These are phyloP conservation scores for Chaetogeoica ovagalla DNA, from an alignment of 2,888 invertebrate genomes.

Conservation along the genomic window DNA sequence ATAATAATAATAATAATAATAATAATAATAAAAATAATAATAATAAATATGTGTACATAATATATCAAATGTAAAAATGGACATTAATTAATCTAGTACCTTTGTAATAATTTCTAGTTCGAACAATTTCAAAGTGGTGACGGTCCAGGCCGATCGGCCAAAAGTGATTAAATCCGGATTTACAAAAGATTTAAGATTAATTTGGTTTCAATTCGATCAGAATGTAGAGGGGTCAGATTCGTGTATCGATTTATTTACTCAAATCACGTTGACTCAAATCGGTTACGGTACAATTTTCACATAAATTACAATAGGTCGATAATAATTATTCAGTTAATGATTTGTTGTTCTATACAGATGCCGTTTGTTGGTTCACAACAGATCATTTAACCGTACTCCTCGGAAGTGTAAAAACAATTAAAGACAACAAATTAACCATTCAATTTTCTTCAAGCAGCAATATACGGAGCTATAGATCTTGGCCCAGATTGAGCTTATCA, in stretches of 20 bases:
- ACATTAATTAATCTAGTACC: background rate
- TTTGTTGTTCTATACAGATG: conserved; percentile 4
- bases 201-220: conserved; percentile 47
- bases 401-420: conserved; percentile 29
- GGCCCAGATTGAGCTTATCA: background rate
- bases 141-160: conserved; percentile 29
- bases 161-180: conserved; percentile 39
- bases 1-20: too few relatives aligned
- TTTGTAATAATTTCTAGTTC: background rate
- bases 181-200: conserved; percentile 46
- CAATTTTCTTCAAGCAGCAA: conserved; percentile 35
- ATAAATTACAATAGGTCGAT: too few relatives aligned
- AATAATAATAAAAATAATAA: too few relatives aligned
- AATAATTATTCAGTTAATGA: background rate
- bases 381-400: conserved; percentile 39
- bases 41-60: background rate
- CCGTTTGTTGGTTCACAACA: conserved; percentile 43
- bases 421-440: conserved; percentile 34
- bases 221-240: conserved; percentile 34
- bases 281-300: conserved; percentile 26
- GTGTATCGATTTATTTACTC: conserved; percentile 23
- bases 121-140: conserved; percentile 37
- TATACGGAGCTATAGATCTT: conserved; percentile 21
- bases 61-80: background rate
- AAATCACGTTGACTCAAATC: conserved; percentile 23